A percentile compares a stretch with the other conserved stretches of the same genome.
phyloP scores from a whole-genome alignment of 2,797 vertebrate species.

The Poecile montanus region DNA sequence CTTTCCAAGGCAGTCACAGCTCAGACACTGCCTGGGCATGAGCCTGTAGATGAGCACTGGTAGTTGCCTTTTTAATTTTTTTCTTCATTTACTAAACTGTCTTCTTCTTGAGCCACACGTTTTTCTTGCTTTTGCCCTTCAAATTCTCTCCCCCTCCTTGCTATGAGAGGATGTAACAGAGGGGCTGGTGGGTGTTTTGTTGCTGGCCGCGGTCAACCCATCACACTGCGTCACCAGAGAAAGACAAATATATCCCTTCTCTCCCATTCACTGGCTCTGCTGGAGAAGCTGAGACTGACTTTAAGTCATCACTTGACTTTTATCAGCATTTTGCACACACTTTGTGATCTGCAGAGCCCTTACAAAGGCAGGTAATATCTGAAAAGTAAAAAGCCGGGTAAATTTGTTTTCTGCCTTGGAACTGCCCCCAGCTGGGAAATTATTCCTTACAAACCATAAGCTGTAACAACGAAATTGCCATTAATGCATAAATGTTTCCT shows the following conservation, averaged over 20 bases:
- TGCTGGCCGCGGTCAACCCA: background rate
- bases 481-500: conserved; percentile 1
- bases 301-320: background rate
- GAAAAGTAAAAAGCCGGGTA: background rate
- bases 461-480: background rate
- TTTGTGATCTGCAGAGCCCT: background rate
- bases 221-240: background rate
- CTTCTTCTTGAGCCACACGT: background rate
- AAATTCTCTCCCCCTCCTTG: fast-evolving
- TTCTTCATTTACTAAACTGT: background rate
- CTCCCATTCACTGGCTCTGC: background rate
- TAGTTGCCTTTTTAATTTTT: background rate
- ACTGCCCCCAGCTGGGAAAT: background rate
- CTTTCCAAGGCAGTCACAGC: background rate
- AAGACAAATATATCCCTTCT: background rate
- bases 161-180: fast-evolving
- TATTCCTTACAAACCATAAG: background rate
- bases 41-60: background rate
- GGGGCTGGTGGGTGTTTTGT: background rate
- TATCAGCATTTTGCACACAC: background rate
- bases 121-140: background rate
- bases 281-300: background rate
- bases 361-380: background rate
- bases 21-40: background rate
- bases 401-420: background rate